Conservation (phyloP, 1,140 invertebrate genomes). For the Archivesica marissinica region DNA sequence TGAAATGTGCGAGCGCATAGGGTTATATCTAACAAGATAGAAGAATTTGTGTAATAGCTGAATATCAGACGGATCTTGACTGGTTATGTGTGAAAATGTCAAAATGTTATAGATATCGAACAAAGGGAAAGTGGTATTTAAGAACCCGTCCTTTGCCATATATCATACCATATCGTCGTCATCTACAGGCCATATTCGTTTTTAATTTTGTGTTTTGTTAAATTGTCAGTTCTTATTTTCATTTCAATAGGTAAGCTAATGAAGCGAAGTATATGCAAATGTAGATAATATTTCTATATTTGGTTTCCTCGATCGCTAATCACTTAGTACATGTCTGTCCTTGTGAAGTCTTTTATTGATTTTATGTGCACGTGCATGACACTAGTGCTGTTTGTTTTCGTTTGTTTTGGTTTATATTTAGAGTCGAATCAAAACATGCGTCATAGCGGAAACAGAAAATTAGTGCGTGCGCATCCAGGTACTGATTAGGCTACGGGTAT, state of each 20-base stretch:
- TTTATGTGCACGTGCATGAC: no score
- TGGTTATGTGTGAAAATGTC: conserved; percentile 59
- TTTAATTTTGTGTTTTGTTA: conserved; percentile 37
- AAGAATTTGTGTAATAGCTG: conserved; percentile 29
- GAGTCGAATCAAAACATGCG: no score
- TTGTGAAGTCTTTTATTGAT: no score
- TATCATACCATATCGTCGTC: conserved; percentile 42
- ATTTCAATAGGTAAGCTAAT: conserved; percentile 12
- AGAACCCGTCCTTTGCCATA: conserved; percentile 31
- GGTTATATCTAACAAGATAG: conserved; percentile 34
- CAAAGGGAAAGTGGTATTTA: conserved; percentile 52
- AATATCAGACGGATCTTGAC: conserved; percentile 43
- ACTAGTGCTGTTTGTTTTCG: no score
- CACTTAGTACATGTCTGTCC: no score
- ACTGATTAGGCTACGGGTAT: no score
- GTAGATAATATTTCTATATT: no score
- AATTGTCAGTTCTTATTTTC: conserved; percentile 36
- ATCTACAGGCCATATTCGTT: conserved; percentile 16
- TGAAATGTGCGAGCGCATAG: conserved; percentile 6
- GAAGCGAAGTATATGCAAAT: not conserved
- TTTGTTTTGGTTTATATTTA: no score
- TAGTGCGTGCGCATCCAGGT: no score
- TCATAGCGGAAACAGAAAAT: no score
- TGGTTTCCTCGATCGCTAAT: no score
- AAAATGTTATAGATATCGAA: conserved; percentile 34